Base-by-base conservation (phyloP, 2,888 invertebrate species). In the Phlogophora meticulosa region DNA sequence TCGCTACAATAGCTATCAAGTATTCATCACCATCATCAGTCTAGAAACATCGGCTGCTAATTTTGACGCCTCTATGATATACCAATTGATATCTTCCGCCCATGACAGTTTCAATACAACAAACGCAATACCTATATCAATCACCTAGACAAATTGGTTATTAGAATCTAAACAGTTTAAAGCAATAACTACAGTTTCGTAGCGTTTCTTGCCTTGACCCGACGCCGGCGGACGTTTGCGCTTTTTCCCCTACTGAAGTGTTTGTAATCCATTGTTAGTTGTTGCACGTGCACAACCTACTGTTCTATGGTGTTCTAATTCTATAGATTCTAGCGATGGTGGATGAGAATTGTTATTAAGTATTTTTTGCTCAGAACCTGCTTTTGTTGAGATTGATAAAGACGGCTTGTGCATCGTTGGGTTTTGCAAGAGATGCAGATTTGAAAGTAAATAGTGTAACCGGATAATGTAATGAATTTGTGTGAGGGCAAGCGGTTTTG, bases 151-250 rank as follows among this genome's bases (percentile, higher is more conserved):
- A 20, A 24, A 36, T 56, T 72, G 24, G 17, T 56, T 52, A 45
- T 59, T 52, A 49, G 43, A 60, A 32, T 48, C 24, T 60, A 72
- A 58, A 46, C 20, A 45, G 17, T 66, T 72, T 53, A 52, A 45
- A 45, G 46, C 36, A 62, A 73, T 60, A 68, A 55, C 46, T 51
- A 56, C 46, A 56, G 69, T 83, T 76, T 83, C 76, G 59, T 45
- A 60, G 71, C 45, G 58, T 64, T 71, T 63, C 52, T 72, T 73
- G 79, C 88, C 89, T 90, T 89, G 90, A 87, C 85, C 85, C 67
- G 80, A 53, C 80, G 83, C 68, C 51, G 84, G 83, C 83, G 87
- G 74, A 75, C 75, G 68, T 85, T 81, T 68, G 84, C 82, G 81
- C 81, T 87, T 87, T 88, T 88, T 80, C 81, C 83, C 82, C 15